phyloP scores from a whole-genome alignment of 2,888 invertebrate species.

The Nomada flava region DNA sequence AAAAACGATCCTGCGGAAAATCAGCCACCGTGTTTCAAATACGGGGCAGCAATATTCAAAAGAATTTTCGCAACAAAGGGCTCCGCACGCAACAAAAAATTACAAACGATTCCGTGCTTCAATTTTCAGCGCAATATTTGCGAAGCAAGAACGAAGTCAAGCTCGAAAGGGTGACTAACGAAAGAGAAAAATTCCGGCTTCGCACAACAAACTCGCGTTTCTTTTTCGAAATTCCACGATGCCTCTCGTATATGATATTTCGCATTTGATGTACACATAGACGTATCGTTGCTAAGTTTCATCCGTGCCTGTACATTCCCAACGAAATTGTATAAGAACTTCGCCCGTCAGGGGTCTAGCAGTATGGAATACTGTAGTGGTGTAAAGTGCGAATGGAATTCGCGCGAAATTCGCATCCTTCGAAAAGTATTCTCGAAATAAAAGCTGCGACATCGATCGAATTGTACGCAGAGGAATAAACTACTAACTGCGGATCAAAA shows the following conservation, averaged over 20 bases:
- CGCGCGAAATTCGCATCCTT: too few relatives aligned
- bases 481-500: background rate
- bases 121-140: background rate
- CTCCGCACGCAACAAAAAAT: too few relatives aligned
- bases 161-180: background rate
- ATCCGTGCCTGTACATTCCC: conserved; percentile 19
- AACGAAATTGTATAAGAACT: conserved; percentile 39
- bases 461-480: background rate
- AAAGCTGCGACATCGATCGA: background rate
- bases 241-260: too few relatives aligned
- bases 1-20: background rate
- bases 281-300: conserved; percentile 64
- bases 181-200: conserved; percentile 16
- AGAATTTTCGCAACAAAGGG: too few relatives aligned
- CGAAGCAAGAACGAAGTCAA: conserved; percentile 3
- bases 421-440: background rate
- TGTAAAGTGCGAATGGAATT: too few relatives aligned
- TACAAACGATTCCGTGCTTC: conserved; percentile 3
- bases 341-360: background rate
- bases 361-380: background rate
- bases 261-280: conserved; percentile 14
- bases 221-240: conserved; percentile 44
- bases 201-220: conserved; percentile 11
- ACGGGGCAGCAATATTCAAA: too few relatives aligned
- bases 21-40: background rate